Conservation (phyloP, 2,797 vertebrate genomes). For the Buceros bicornis region DNA sequence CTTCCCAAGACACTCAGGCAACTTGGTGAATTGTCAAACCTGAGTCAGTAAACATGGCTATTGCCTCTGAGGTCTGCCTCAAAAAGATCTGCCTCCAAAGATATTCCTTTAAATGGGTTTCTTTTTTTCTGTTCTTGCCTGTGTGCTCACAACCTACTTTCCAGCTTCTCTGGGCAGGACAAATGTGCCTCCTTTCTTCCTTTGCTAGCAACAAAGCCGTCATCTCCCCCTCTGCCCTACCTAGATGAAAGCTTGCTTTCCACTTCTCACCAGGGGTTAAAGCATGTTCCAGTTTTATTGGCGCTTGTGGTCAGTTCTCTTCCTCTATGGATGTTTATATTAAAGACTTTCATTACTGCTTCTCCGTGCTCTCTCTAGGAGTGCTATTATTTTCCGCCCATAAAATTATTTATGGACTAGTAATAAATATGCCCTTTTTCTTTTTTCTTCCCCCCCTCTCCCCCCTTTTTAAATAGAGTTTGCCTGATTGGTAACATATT, state of each 20-base stretch:
- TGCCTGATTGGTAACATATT: slow-evolving; percentile 54
- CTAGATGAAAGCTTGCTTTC: slow-evolving; percentile 57
- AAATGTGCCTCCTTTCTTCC: not conserved
- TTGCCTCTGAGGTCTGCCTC: not conserved
- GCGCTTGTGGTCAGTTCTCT: slow-evolving; percentile 59
- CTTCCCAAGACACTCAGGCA: not conserved
- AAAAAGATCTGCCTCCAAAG: not conserved
- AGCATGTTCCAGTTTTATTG: slow-evolving; percentile 59
- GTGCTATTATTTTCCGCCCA: slow-evolving; percentile 69
- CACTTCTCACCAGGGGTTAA: slow-evolving; percentile 55
- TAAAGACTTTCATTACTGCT: slow-evolving; percentile 67
- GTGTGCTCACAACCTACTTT: not conserved
- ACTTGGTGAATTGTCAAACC: not conserved
- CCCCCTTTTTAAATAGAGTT: not conserved
- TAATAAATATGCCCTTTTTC: slow-evolving; percentile 38
- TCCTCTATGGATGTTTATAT: slow-evolving; percentile 68
- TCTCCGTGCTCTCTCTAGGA: slow-evolving; percentile 52
- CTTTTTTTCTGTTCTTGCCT: not conserved
- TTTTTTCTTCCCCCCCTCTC: not conserved
- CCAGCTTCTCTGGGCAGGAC: not conserved
- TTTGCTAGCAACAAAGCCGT: not conserved
- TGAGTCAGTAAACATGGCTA: not conserved
- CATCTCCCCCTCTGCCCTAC: not conserved
- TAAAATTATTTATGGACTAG: slow-evolving; percentile 73
- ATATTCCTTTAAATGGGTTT: not conserved